A percentile compares a stretch with the other conserved stretches of the same genome.
phyloP scores from a whole-genome alignment of 1,140 invertebrate genomes.

The Micrasema minimum region DNA sequence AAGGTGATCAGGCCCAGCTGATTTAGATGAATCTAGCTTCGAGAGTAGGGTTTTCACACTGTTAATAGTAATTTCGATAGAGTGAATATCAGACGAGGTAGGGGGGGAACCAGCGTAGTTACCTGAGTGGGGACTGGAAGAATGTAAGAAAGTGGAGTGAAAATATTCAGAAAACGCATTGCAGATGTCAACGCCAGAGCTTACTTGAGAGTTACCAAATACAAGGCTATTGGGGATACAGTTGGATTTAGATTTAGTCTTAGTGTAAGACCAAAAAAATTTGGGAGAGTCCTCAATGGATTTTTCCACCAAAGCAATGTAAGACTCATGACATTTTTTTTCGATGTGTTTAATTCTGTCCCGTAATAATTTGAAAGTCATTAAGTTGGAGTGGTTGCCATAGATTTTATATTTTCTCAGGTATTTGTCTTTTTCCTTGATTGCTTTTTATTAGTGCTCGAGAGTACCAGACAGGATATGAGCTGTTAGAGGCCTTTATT shows the following conservation, averaged over 20 bases:
- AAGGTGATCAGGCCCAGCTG: too few species aligned
- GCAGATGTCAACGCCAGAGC: constrained; percentile 34
- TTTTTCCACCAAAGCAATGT: not conserved
- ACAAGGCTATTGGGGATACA: not conserved
- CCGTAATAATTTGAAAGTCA: not conserved
- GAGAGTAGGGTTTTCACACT: too few species aligned
- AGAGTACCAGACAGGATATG: too few species aligned
- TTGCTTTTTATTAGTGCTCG: too few species aligned
- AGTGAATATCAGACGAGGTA: not conserved
- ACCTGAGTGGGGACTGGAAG: not conserved
- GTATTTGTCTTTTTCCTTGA: too few species aligned
- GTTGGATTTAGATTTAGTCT: not conserved
- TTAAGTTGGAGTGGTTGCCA: constrained; percentile 1
- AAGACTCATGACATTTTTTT: not conserved
- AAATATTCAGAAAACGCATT: constrained; percentile 46
- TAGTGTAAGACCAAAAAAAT: not conserved
- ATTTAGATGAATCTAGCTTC: too few species aligned
- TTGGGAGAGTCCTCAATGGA: not conserved
- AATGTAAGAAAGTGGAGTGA: constrained; percentile 43
- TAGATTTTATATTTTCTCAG: too few species aligned
- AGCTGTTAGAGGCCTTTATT: too few species aligned
- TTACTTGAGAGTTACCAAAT: not conserved
- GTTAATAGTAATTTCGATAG: too few species aligned
- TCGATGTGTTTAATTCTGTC: not conserved
- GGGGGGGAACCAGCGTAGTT: not conserved